Base-by-base conservation (phyloP, 2,797 vertebrate genomes). In the Echeneis naucrates region DNA sequence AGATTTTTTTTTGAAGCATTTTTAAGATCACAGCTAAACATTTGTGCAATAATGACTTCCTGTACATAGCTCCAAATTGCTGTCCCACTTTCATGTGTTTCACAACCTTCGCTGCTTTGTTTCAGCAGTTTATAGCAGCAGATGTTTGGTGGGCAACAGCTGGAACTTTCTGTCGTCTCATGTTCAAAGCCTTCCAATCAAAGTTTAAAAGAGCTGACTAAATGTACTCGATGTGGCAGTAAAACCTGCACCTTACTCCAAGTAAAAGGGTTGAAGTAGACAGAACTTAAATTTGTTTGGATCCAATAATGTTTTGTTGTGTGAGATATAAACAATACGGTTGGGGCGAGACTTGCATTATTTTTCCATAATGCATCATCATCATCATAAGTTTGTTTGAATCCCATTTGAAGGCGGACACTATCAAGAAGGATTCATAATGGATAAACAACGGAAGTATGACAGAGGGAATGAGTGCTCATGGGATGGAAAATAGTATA, bases 311-410 rank as follows among this genome's bases (percentile, higher is more conserved):
- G 30, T 74, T 53, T 1, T 37, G 21, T 47, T 47, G 48, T 48
- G 23, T 24, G 23, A 48, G 5, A 7, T 24, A 33, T 50, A 11
- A 26, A 1, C 8, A 40, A 10, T n/a, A 26, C 33, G 14, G 17
- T 30, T 30, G 70, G 78, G 64, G 75, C 57, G 74, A 62, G 24
- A 13, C 8, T 61, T 33, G 9, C 24, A 30, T 37, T 23, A 44
- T 72, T 84, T n/a, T 88, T 86, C 79, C 87, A 66, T 68, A n/a
- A 66, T 64, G 69, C 48, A 60, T 83, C 59, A 72, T 69, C 50
- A n/a, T n/a, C 24, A n/a, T n/a, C n/a, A n/a, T 5, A 45, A 70
- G 44, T 75, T 75, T 72, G 72, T 61, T 47, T 65, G 2, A 33
- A 26, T 60, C 51, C 33, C 57, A 42, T 63, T 72, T 79, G 27